Conservation (phyloP, 1,140 invertebrate species). For the Cotesia vestalis region DNA sequence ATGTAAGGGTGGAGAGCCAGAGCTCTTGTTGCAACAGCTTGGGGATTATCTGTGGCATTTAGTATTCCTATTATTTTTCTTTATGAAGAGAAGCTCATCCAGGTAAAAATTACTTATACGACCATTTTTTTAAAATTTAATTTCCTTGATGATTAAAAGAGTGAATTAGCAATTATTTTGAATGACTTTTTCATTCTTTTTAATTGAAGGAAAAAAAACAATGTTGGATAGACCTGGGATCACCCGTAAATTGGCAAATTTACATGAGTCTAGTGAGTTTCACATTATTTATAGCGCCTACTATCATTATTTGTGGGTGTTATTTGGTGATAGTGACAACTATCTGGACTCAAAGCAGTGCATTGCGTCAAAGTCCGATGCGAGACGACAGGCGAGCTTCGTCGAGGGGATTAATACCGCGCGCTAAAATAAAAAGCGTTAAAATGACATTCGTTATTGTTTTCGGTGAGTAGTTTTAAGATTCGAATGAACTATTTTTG, state of each 20-base stretch:
- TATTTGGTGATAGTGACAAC: slow-evolving; percentile 92
- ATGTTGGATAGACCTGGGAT: slow-evolving; percentile 89
- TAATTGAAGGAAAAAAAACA: slow-evolving; percentile 73
- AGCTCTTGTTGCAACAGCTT: slow-evolving; percentile 80
- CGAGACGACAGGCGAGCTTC: slow-evolving; percentile 73
- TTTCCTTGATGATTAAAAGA: too few relatives aligned
- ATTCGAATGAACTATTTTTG: not conserved
- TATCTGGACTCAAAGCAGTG: slow-evolving; percentile 82
- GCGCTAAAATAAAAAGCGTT: slow-evolving; percentile 95
- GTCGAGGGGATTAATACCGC: slow-evolving; percentile 87
- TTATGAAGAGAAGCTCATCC: slow-evolving; percentile 80
- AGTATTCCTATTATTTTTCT: slow-evolving; percentile 85
- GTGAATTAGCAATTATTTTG: too few relatives aligned
- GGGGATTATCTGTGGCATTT: slow-evolving; percentile 85
- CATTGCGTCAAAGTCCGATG: slow-evolving; percentile 64
- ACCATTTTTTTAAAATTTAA: too few relatives aligned
- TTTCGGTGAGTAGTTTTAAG: slow-evolving; percentile 74
- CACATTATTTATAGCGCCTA: slow-evolving; percentile 86
- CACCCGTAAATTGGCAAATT: slow-evolving; percentile 82
- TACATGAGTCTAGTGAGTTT: slow-evolving; percentile 88
- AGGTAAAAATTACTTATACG: slow-evolving; percentile 65
- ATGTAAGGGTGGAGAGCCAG: slow-evolving; percentile 82
- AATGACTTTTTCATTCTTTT: too few relatives aligned
- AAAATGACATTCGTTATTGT: slow-evolving; percentile 98
- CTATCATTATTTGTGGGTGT: slow-evolving; percentile 89